Percentiles rank a stretch among this genome's conserved stretches.
Conservation (phyloP, 2,888 invertebrate genomes). For the Linhomoeus sp. region DNA sequence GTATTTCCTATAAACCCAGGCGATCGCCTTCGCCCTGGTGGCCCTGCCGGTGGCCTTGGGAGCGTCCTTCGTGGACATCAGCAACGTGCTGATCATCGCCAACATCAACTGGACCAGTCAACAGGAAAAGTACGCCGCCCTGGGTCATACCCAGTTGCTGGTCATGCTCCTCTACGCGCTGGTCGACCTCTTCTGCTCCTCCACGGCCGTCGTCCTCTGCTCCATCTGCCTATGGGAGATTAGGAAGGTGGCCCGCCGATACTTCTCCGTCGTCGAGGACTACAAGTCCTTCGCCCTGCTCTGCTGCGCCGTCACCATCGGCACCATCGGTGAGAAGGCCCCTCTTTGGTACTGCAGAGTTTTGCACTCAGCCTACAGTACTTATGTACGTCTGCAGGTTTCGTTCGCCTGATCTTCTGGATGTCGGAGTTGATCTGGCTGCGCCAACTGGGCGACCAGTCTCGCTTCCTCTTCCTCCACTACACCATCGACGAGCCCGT, state of each 20-base stretch:
- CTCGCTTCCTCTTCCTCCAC: slow-evolving; percentile 3
- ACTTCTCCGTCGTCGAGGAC: neutral
- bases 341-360: no score
- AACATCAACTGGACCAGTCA: neutral
- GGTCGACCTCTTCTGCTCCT: neutral
- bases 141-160: neutral
- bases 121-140: no score
- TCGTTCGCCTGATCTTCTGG: neutral
- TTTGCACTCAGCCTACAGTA: no score
- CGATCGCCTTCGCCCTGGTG: neutral
- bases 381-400: neutral
- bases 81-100: neutral
- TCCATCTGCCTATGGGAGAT: neutral
- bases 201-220: neutral
- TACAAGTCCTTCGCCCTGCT: neutral
- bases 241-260: neutral
- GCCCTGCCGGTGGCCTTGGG: neutral
- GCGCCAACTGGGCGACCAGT: neutral
- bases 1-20: neutral
- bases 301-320: neutral
- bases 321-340: neutral
- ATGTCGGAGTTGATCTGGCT: slow-evolving; percentile 1
- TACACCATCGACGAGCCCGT: slow-evolving; percentile 7
- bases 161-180: neutral
- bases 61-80: neutral